Percentiles rank a stretch among this genome's conserved stretches.
phyloP scores from a whole-genome alignment of 2,113 vertebrate species.

The Prunella himalayana region DNA sequence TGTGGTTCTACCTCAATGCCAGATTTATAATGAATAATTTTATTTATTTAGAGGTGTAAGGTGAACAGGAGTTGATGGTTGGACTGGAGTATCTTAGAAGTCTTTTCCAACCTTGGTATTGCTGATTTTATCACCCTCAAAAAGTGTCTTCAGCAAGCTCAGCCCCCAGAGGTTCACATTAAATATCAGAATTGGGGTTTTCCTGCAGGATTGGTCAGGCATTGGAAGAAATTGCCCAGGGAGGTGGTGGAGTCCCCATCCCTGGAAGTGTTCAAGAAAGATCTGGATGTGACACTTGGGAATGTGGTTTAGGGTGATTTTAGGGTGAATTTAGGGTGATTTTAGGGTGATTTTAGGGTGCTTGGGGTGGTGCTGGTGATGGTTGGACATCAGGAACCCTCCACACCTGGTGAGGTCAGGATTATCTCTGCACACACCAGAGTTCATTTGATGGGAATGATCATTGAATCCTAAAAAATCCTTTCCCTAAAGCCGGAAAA shows the following conservation, averaged over 20 bases:
- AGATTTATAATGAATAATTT: not conserved
- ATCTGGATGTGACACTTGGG: not conserved
- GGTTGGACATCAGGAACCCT: not conserved
- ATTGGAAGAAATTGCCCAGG: not conserved
- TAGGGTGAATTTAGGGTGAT: too few species aligned
- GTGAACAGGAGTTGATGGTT: not conserved
- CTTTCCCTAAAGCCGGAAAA: not conserved
- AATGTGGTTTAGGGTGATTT: not conserved
- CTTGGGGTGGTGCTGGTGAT: not conserved
- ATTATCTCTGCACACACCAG: not conserved
- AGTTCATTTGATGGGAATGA: not conserved
- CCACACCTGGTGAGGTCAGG: not conserved
- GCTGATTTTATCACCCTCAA: not conserved
- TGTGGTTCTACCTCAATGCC: not conserved
- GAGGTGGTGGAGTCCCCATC: not conserved
- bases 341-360: not conserved
- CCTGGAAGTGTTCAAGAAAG: fast-evolving
- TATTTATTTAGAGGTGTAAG: not conserved
- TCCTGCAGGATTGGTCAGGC: not conserved
- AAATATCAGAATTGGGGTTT: not conserved
- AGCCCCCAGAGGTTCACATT: not conserved
- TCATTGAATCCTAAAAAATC: not conserved
- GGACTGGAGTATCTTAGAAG: not conserved
- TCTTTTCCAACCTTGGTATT: not conserved
- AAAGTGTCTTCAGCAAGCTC: not conserved